A percentile compares a stretch with the other conserved stretches of the same genome.
These are phyloP conservation scores for Callorhinus ursinus DNA, from an alignment of 2,113 vertebrate genomes.

Conservation along the genomic window DNA sequence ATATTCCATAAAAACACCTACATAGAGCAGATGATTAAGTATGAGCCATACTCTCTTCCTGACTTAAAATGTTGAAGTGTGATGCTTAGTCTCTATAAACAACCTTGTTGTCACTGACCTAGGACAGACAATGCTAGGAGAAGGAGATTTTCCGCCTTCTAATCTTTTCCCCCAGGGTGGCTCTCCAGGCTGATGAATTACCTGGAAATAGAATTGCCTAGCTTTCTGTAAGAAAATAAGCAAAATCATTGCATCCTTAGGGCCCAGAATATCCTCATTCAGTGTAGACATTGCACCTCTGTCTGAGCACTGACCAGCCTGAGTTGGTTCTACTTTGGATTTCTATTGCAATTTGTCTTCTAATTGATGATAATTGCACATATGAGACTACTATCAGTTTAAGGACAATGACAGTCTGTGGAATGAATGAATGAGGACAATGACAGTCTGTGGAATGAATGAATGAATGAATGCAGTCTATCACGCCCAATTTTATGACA, in stretches of 20 bases:
- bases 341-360: neutral
- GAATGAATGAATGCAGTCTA: neutral
- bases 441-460: neutral
- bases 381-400: neutral
- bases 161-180: rapidly evolving
- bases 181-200: neutral
- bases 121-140: neutral
- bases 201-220: neutral
- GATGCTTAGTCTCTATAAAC: neutral
- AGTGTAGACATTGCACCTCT: neutral
- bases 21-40: neutral
- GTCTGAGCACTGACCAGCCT: neutral
- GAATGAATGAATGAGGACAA: neutral
- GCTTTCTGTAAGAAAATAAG: neutral
- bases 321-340: neutral
- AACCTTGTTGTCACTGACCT: neutral
- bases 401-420: neutral
- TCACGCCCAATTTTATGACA: neutral
- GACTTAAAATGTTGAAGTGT: neutral
- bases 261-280: neutral
- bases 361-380: neutral
- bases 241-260: neutral
- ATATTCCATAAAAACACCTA: neutral
- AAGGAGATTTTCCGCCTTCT: neutral
- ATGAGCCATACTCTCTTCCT: neutral